Conservation (phyloP, 1,140 invertebrate species). For the Drosophila melanica region DNA sequence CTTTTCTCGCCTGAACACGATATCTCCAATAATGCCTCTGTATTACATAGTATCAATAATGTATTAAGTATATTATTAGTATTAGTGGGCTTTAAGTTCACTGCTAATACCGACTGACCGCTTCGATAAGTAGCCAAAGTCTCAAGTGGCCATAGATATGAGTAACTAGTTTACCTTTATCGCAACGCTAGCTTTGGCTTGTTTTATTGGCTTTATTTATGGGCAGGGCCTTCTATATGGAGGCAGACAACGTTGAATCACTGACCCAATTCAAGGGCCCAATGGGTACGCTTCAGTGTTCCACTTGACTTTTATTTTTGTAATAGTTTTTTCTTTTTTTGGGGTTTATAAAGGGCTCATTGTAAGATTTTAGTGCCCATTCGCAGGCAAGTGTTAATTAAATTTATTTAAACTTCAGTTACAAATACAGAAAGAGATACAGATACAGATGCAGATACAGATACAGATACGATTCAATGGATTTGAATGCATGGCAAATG, state of each 20-base stretch:
- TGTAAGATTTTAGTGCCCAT: conserved; percentile 39
- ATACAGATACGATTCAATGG: conserved; percentile 32
- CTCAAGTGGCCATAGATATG: conserved; percentile 5
- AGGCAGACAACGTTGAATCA: conserved; percentile 50
- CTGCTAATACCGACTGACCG: conserved; percentile 19
- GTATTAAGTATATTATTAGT: conserved; percentile 10
- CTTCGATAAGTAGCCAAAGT: neutral
- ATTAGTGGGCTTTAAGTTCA: conserved; percentile 1
- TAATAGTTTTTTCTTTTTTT: conserved; percentile 8
- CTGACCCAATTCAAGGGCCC: conserved; percentile 63
- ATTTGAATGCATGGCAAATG: conserved; percentile 61
- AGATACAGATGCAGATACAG: conserved; percentile 14
- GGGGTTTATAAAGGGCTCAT: conserved; percentile 34
- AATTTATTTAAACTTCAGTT: conserved; percentile 59
- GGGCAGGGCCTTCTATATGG: conserved; percentile 18
- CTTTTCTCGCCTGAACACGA: neutral
- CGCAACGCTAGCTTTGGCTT: conserved; percentile 33
- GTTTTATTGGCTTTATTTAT: conserved; percentile 33
- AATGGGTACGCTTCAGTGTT: conserved; percentile 42
- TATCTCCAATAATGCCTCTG: neutral
- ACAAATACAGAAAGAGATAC: conserved; percentile 19
- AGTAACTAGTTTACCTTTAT: conserved; percentile 50
- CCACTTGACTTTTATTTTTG: conserved; percentile 38
- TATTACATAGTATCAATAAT: neutral
- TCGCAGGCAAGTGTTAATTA: conserved; percentile 73